Percentiles rank a stretch among this genome's conserved stretches.
Conservation (phyloP, 2,113 vertebrate species). For the Odocoileus virginianus region DNA sequence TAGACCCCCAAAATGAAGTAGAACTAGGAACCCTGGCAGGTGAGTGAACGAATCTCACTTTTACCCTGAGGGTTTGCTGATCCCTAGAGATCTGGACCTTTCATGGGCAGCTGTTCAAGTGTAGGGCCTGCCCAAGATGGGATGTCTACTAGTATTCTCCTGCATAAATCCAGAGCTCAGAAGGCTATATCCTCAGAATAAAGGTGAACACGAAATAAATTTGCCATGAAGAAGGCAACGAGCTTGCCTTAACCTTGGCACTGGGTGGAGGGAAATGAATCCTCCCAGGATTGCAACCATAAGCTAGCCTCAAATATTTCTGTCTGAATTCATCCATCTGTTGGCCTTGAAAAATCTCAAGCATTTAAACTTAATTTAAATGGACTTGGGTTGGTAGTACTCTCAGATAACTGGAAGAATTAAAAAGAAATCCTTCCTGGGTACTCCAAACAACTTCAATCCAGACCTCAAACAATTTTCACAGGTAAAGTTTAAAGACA, state of each 20-base stretch:
- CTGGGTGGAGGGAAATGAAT: not conserved
- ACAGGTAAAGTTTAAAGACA: not conserved
- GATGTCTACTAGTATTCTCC: not conserved
- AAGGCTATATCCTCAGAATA: not conserved
- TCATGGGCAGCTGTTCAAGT: not conserved
- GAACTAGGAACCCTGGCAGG: not conserved
- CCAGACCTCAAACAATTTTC: not conserved
- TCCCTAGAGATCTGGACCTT: not conserved
- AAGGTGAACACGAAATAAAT: not conserved
- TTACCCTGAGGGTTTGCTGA: not conserved
- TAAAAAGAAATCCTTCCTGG: not conserved
- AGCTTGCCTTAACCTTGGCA: not conserved
- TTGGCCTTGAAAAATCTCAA: not conserved
- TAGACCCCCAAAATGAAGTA: not conserved
- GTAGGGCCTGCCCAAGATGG: not conserved
- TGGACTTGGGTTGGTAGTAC: not conserved
- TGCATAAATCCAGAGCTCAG: not conserved
- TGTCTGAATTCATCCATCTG: not conserved
- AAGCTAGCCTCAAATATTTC: not conserved
- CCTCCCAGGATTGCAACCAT: not conserved
- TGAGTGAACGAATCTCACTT: not conserved
- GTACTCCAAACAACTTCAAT: not conserved
- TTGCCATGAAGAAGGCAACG: not conserved
- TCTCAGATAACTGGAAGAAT: not conserved
- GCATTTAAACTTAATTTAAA: not conserved